These are phyloP conservation scores for Noturus placidus DNA, from an alignment of 2,113 vertebrate species.

Conservation along the genomic window DNA sequence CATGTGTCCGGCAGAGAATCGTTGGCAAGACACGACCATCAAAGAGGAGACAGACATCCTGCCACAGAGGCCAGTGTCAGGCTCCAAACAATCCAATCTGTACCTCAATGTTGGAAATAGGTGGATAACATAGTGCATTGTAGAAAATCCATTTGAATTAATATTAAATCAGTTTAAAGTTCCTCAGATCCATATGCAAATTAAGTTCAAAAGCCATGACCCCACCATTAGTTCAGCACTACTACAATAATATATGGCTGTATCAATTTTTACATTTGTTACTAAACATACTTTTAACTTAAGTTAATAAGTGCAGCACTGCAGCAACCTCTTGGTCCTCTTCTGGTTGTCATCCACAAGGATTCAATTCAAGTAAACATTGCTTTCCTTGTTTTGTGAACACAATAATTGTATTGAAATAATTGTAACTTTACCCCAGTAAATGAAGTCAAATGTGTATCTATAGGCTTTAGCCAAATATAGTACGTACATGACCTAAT, in stretches of 20 bases:
- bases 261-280: neutral
- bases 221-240: no score
- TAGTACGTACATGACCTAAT: neutral
- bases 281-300: neutral
- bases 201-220: no score
- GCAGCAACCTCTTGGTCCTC: neutral
- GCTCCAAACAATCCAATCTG: neutral
- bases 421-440: neutral
- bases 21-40: neutral
- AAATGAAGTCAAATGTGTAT: neutral
- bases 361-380: neutral
- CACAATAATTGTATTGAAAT: neutral
- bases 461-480: no score
- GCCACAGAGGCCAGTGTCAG: neutral
- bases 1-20: neutral
- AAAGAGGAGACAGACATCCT: neutral
- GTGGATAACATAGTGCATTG: neutral
- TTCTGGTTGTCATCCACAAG: neutral
- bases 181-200: no score
- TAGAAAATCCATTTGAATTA: neutral
- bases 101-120: neutral
- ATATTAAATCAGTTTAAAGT: neutral
- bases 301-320: neutral
- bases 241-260: no score
- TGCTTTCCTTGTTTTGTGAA: neutral